Conservation (phyloP, 53 echinoderm and acorn worm genomes). For the Pentamera pediparva region DNA sequence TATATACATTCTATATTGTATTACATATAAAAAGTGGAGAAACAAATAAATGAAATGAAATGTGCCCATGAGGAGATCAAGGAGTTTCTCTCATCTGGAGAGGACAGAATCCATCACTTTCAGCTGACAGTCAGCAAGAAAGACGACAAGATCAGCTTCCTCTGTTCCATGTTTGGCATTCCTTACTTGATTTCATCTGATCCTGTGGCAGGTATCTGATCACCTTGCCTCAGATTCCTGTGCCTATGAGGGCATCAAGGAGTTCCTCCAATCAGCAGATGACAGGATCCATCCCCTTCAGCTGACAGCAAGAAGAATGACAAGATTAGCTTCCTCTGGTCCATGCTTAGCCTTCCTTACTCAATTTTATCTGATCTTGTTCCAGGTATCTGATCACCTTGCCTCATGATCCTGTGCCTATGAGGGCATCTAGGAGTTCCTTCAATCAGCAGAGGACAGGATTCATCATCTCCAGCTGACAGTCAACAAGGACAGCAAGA, state of each 20-base stretch:
- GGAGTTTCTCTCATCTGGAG: slow-evolving; percentile 68
- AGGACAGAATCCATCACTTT: slow-evolving; percentile 75
- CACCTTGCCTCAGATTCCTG: neutral
- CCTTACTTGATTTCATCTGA: no score
- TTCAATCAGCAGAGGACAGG: slow-evolving; percentile 78
- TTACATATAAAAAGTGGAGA: no score
- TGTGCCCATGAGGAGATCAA: slow-evolving; percentile 85
- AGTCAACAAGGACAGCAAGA: slow-evolving; percentile 90
- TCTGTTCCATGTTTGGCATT: slow-evolving; percentile 91
- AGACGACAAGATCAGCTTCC: slow-evolving; percentile 83
- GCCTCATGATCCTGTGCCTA: slow-evolving; percentile 67
- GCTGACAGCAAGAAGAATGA: neutral
- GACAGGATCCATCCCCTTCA: slow-evolving; percentile 6
- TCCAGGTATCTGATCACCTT: slow-evolving; percentile 41
- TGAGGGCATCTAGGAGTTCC: slow-evolving; percentile 92
- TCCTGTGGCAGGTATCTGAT: neutral
- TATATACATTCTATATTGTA: no score
- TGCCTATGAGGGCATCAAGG: no score
- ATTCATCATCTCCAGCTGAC: slow-evolving; percentile 84
- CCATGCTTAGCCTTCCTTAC: no score
- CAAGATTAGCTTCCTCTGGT: no score
- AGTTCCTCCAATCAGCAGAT: slow-evolving; percentile 6
- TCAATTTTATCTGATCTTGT: no score
- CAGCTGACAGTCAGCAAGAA: slow-evolving; percentile 74
- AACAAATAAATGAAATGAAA: no score